phyloP scores from a whole-genome alignment of 2,797 vertebrate genomes.

The Discoglossus pictus region DNA sequence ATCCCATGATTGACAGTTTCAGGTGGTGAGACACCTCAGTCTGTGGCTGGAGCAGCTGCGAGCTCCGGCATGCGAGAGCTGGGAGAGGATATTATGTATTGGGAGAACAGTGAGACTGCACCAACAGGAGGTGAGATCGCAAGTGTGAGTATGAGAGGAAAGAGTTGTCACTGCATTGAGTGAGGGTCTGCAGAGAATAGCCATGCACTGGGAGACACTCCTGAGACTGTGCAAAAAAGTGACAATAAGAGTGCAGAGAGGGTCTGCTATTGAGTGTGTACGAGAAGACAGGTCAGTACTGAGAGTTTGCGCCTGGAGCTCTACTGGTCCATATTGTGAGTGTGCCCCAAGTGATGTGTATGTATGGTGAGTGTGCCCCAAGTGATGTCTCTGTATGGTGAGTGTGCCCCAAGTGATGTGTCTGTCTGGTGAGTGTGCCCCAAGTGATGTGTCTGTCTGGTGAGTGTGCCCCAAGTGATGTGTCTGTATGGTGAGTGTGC shows the following conservation, averaged over 20 bases:
- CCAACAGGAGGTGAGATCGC: conserved; percentile 48
- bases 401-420: background rate
- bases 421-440: background rate
- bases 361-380: background rate
- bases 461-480: background rate
- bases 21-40: conserved; percentile 52
- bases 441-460: background rate
- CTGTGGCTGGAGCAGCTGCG: conserved; percentile 35
- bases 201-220: background rate
- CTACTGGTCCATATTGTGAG: background rate
- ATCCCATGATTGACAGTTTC: conserved; percentile 56
- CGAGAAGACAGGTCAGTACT: too few species aligned
- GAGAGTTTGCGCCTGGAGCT: background rate
- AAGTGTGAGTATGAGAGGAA: too few species aligned
- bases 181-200: background rate
- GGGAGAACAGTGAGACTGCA: conserved; percentile 51
- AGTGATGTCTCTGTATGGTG: background rate
- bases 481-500: background rate
- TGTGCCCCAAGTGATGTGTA: conserved; percentile 1
- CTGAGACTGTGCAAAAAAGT: background rate
- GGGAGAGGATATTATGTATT: conserved; percentile 45
- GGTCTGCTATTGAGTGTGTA: too few species aligned
- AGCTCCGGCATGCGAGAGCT: conserved; percentile 40
- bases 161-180: background rate
- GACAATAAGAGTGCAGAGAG: background rate